A percentile compares a stretch with the other conserved stretches of the same genome.
These are phyloP conservation scores for Acrobasis consociella DNA, from an alignment of 2,888 invertebrate genomes.

Conservation along the genomic window DNA sequence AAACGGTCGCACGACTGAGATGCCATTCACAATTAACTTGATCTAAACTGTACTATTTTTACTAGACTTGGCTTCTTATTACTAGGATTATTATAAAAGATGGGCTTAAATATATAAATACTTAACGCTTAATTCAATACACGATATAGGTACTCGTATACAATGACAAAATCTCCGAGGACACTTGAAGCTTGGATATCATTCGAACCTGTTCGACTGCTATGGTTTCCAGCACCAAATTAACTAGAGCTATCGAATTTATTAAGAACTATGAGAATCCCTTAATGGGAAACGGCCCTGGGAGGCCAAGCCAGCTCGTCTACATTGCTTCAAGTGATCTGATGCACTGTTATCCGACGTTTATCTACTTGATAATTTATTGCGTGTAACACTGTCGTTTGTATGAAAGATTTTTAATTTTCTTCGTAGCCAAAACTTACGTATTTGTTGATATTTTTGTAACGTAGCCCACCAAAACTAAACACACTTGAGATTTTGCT, in stretches of 20 bases:
- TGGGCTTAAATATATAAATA: too few species aligned
- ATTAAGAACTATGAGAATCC: not conserved
- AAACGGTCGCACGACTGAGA: too few species aligned
- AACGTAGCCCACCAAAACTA: too few species aligned
- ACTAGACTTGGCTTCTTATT: too few species aligned
- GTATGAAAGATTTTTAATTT: not conserved
- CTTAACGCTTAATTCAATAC: too few species aligned
- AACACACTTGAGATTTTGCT: too few species aligned
- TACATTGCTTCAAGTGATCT: slow-evolving; percentile 35
- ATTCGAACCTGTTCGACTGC: slow-evolving; percentile 19
- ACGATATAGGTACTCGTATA: not conserved
- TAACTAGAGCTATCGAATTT: not conserved
- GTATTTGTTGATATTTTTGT: not conserved
- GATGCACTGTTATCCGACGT: slow-evolving; percentile 36
- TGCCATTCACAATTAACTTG: too few species aligned
- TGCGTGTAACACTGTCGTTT: not conserved
- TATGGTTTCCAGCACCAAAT: not conserved
- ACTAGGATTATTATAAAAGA: too few species aligned
- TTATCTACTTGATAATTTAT: slow-evolving; percentile 30
- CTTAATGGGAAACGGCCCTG: not conserved
- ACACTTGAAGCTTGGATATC: slow-evolving; percentile 4
- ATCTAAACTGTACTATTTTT: too few species aligned
- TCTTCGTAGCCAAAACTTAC: not conserved
- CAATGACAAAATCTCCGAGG: not conserved
- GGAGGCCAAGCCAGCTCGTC: slow-evolving; percentile 31